Evolutionary conservation across 2,888 invertebrate genomes (phyloP).

Genomic region (Aproaerema taeniolella): DNA sequence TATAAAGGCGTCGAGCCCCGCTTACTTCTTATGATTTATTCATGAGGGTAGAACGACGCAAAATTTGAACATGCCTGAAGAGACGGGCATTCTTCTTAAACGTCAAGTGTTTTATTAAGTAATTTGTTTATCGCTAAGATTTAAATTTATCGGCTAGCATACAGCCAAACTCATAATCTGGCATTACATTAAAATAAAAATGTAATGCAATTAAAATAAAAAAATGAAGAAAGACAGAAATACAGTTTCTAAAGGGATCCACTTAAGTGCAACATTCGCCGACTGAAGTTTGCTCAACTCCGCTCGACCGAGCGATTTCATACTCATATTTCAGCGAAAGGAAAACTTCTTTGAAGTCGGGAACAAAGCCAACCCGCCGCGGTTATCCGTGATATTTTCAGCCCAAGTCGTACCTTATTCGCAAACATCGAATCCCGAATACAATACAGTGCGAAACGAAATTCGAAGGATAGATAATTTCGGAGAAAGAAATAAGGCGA

Average conservation of each 20-base stretch:
- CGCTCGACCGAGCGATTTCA: constrained; percentile 44
- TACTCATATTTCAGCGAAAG: constrained; percentile 58
- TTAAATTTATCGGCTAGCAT: constrained; percentile 27
- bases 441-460: constrained; percentile 77
- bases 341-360: constrained; percentile 74
- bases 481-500: constrained; percentile 70
- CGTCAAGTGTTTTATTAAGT: constrained; percentile 58
- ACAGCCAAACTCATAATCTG: constrained; percentile 7
- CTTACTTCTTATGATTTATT: constrained; percentile 75
- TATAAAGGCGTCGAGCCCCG: constrained; percentile 68
- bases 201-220: no score
- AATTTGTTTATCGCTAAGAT: constrained; percentile 56
- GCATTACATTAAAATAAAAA: neutral
- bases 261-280: constrained; percentile 30
- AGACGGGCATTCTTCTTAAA: constrained; percentile 46
- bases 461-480: constrained; percentile 77
- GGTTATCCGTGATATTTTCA: constrained; percentile 74
- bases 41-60: constrained; percentile 62
- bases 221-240: no score
- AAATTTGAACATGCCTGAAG: constrained; percentile 67
- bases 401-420: constrained; percentile 71
- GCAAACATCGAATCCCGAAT: constrained; percentile 71
- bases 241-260: no score
- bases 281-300: constrained; percentile 36
- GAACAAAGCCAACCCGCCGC: constrained; percentile 72